phyloP scores from a whole-genome alignment of 2,888 invertebrate species.

The Stictocephala bisonia region DNA sequence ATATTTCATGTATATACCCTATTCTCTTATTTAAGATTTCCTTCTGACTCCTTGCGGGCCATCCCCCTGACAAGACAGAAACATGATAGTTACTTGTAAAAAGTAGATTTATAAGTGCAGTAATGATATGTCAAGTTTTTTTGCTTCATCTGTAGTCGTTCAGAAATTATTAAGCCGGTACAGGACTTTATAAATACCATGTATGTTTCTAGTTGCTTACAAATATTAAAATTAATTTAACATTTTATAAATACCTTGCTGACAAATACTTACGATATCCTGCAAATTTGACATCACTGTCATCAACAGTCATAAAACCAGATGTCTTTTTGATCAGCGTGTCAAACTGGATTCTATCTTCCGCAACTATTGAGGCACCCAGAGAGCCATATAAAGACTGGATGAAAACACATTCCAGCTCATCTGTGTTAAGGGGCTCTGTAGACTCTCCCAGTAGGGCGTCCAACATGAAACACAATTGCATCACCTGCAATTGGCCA shows the following conservation, averaged over 20 bases:
- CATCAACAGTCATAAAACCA: slow-evolving; percentile 77
- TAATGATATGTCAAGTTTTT: too few species aligned
- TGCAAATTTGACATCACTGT: slow-evolving; percentile 73
- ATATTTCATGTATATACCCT: too few species aligned
- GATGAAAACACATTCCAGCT: slow-evolving; percentile 78
- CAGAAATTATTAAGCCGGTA: too few species aligned
- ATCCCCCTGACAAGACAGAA: too few species aligned
- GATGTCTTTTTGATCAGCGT: slow-evolving; percentile 80
- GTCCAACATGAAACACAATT: slow-evolving; percentile 84
- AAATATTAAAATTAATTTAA: background rate
- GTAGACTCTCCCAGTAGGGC: slow-evolving; percentile 66
- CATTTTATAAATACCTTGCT: background rate
- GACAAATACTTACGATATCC: slow-evolving; percentile 66
- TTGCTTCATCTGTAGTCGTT: too few species aligned
- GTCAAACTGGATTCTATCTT: slow-evolving; percentile 80
- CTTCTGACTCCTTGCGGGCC: too few species aligned
- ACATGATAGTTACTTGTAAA: too few species aligned
- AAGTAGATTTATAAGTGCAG: too few species aligned
- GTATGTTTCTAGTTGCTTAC: too few species aligned
- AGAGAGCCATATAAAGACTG: slow-evolving; percentile 86
- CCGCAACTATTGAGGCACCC: slow-evolving; percentile 80
- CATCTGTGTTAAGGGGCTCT: slow-evolving; percentile 58
- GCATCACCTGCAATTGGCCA: slow-evolving; percentile 73
- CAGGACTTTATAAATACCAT: too few species aligned
- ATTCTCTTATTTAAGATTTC: too few species aligned